Conservation (phyloP, 2,888 invertebrate genomes). For the Blastobasis lacticolella region DNA sequence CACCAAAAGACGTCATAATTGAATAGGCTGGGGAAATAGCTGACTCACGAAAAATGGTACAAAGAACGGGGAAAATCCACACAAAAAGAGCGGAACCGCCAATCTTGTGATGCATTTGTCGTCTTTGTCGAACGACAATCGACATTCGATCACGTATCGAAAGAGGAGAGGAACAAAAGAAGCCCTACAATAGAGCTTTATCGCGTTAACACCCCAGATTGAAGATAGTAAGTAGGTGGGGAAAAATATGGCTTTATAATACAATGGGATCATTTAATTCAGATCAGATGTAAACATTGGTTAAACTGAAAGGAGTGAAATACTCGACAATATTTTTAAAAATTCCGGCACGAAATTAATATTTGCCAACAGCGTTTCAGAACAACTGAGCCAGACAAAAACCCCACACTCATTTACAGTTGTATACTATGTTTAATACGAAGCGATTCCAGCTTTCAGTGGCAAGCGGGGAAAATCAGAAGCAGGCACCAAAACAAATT, state of each 20-base stretch:
- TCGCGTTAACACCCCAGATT: slow-evolving; percentile 22
- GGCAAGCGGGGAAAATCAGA: slow-evolving; percentile 62
- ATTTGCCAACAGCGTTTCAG: neutral
- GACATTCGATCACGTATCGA: slow-evolving; percentile 41
- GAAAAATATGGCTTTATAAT: no score
- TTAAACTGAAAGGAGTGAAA: no score
- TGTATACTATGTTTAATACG: slow-evolving; percentile 46
- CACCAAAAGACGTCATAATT: no score
- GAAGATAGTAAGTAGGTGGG: slow-evolving; percentile 23
- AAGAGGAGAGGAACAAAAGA: slow-evolving; percentile 15
- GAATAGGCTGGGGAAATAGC: slow-evolving; percentile 13
- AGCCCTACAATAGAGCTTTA: slow-evolving; percentile 43
- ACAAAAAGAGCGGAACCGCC: slow-evolving; percentile 20
- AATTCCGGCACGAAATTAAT: no score
- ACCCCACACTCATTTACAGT: slow-evolving; percentile 42
- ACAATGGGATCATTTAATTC: no score
- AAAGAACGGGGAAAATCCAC: slow-evolving; percentile 9
- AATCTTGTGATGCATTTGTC: slow-evolving; percentile 52
- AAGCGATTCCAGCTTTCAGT: slow-evolving; percentile 57
- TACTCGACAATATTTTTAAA: no score
- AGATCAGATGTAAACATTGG: no score
- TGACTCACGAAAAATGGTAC: neutral
- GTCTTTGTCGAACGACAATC: slow-evolving; percentile 50
- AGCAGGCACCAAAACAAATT: slow-evolving; percentile 70
- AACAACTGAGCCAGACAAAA: slow-evolving; percentile 20